Evolutionary conservation across 92 coral and sea anemone species (phyloP).

Genomic region (Palythoa grandis): DNA sequence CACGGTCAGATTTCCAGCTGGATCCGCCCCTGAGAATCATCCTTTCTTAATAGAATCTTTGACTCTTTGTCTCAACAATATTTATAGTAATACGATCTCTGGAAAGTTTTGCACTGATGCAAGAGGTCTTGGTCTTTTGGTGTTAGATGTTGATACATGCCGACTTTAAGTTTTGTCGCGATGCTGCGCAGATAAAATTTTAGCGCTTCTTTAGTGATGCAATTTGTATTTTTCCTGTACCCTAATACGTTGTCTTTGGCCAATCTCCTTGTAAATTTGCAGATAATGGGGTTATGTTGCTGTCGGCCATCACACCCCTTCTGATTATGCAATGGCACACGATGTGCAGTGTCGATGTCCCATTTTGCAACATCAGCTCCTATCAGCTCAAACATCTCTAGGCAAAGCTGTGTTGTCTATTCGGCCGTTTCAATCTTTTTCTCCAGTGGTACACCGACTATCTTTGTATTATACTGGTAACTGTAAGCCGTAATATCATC

Average conservation of each 20-base stretch:
- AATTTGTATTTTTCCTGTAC: background rate
- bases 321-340: background rate
- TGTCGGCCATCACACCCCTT: background rate
- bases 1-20: constrained; percentile 13
- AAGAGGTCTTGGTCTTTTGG: background rate
- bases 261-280: background rate
- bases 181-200: background rate
- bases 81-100: background rate
- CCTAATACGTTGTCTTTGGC: background rate
- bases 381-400: background rate
- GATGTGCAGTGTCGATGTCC: background rate
- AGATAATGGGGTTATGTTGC: background rate
- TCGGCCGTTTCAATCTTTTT: background rate
- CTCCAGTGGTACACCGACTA: constrained; percentile 7
- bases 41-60: background rate
- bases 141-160: background rate
- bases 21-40: constrained; percentile 7
- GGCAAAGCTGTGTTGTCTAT: background rate
- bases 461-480: background rate
- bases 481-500: background rate
- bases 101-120: background rate
- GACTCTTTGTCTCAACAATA: background rate
- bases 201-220: background rate
- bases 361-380: background rate
- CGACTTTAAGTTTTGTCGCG: background rate